A percentile compares a stretch with the other conserved stretches of the same genome.
These are phyloP conservation scores for Trichoplax adhaerens DNA, from an alignment of 37 sponge, comb jelly and placozoan species.

Conservation along the genomic window DNA sequence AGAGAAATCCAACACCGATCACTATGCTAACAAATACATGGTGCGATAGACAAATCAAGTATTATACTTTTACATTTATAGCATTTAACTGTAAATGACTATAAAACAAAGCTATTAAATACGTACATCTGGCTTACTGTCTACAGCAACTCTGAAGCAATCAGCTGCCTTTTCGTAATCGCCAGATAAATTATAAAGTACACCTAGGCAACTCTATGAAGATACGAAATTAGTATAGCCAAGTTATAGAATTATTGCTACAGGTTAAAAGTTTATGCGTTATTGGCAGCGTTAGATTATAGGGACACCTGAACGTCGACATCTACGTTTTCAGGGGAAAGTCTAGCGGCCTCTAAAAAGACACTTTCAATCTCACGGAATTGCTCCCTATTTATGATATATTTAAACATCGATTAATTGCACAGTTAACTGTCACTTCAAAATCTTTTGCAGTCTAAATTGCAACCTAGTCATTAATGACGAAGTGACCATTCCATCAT, in stretches of 20 bases:
- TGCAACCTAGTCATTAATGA: no score
- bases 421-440: no score
- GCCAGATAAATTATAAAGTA: constrained; percentile 56
- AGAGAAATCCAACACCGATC: constrained; percentile 5
- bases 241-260: neutral
- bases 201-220: constrained; percentile 49
- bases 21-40: neutral
- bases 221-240: neutral
- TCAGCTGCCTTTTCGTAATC: constrained; percentile 81
- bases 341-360: constrained; percentile 48
- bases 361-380: constrained; percentile 24
- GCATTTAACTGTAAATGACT: neutral
- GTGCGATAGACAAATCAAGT: neutral
- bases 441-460: no score
- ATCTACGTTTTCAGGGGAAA: constrained; percentile 38
- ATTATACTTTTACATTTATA: neutral
- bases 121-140: constrained; percentile 32
- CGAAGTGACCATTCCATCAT: no score
- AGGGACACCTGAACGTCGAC: constrained; percentile 40
- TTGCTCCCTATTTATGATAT: constrained; percentile 17
- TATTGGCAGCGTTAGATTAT: neutral
- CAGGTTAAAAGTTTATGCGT: neutral
- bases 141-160: constrained; percentile 61
- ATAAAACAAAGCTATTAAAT: neutral
- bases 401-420: neutral